These are phyloP conservation scores for Drosophila greeni DNA, from an alignment of 2,888 invertebrate species.

Conservation along the genomic window DNA sequence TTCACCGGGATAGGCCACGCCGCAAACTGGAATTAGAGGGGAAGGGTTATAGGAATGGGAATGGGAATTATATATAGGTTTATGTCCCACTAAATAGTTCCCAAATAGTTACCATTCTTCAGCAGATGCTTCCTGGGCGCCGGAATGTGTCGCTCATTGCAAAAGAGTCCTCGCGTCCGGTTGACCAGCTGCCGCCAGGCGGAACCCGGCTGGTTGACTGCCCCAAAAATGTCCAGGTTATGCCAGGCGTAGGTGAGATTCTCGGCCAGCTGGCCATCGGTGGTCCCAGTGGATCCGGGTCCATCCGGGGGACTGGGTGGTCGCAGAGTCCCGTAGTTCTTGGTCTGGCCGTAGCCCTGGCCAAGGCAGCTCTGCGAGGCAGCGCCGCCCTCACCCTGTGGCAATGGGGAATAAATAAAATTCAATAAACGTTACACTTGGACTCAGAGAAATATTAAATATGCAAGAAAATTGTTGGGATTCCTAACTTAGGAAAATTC, in stretches of 20 bases:
- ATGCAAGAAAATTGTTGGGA: background rate
- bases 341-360: slow-evolving; percentile 60
- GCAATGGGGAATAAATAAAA: background rate
- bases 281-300: slow-evolving; percentile 17
- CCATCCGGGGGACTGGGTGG: slow-evolving; percentile 40
- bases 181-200: slow-evolving; percentile 79
- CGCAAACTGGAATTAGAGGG: slow-evolving; percentile 82
- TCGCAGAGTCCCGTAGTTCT: slow-evolving; percentile 75
- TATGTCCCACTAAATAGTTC: background rate
- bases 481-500: too few species aligned
- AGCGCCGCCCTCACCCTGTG: slow-evolving; percentile 42
- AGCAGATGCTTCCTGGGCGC: slow-evolving; percentile 84
- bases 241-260: slow-evolving; percentile 88
- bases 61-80: background rate
- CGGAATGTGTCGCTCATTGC: slow-evolving; percentile 77
- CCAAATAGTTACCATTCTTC: too few species aligned
- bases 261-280: slow-evolving; percentile 54
- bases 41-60: background rate
- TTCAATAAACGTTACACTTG: background rate
- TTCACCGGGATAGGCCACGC: slow-evolving; percentile 91
- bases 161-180: slow-evolving; percentile 79
- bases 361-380: slow-evolving; percentile 71
- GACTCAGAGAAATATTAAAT: background rate
- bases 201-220: slow-evolving; percentile 80
- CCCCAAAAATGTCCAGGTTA: slow-evolving; percentile 87